Conservation (phyloP, 2,113 vertebrate species). For the Phyllostomus discolor region DNA sequence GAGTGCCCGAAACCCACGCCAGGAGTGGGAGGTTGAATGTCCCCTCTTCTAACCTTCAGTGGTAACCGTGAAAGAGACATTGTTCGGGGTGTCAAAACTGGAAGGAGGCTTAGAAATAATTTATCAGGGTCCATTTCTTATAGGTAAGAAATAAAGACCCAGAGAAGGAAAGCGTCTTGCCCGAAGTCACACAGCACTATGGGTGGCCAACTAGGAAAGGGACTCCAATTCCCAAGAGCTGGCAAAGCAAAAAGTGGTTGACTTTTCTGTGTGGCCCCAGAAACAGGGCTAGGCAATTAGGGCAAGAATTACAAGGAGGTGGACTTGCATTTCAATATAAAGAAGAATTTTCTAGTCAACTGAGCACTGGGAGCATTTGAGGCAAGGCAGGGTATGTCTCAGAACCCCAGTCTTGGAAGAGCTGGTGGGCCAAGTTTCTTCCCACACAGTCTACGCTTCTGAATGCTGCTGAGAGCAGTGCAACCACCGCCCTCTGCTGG, state of each 20-base stretch:
- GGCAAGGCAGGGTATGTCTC: background rate
- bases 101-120: background rate
- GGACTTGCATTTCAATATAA: background rate
- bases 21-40: background rate
- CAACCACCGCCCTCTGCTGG: slow-evolving; percentile 65
- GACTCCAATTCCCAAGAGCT: background rate
- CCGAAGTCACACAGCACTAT: background rate
- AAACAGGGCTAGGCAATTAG: background rate
- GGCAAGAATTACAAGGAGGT: background rate
- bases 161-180: background rate
- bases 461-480: background rate
- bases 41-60: too few relatives aligned
- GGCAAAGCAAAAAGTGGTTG: background rate
- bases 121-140: background rate
- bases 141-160: background rate
- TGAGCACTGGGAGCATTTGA: background rate
- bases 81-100: background rate
- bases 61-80: background rate
- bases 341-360: background rate
- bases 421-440: background rate
- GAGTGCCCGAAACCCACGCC: background rate
- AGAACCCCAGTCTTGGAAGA: background rate
- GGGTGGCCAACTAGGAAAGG: background rate
- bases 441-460: accelerated
- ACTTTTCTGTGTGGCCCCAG: background rate